Conservation (phyloP, 2,888 invertebrate genomes). For the Melinaea marsaeus region DNA sequence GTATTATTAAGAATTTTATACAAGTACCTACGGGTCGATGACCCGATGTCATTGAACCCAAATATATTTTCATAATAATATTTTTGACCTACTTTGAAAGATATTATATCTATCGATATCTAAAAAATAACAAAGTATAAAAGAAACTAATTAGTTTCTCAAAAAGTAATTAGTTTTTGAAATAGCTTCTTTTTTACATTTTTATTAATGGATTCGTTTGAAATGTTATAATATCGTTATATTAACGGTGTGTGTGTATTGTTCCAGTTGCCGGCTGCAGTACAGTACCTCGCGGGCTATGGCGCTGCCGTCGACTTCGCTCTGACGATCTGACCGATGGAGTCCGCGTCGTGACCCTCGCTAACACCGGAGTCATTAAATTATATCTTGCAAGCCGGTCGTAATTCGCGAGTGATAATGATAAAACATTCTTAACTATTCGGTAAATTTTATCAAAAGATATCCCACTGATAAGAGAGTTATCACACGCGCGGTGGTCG, state of each 20-base stretch:
- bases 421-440: constrained; percentile 45
- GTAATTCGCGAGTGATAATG: constrained; percentile 42
- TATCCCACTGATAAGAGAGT: constrained; percentile 42
- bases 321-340: constrained; percentile 35
- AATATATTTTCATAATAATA: constrained; percentile 24
- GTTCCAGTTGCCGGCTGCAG: constrained; percentile 69
- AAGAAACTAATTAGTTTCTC: no score
- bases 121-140: no score
- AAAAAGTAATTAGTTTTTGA: no score
- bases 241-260: constrained; percentile 37
- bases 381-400: constrained; percentile 32
- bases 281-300: constrained; percentile 65
- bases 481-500: constrained; percentile 31
- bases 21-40: constrained; percentile 28
- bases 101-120: no score
- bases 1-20: constrained; percentile 22
- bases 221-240: constrained; percentile 11
- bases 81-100: constrained; percentile 1
- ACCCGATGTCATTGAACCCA: constrained; percentile 30
- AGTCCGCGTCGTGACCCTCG: constrained; percentile 43
- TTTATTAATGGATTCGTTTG: neutral
- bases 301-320: constrained; percentile 67
- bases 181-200: neutral
- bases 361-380: constrained; percentile 28
- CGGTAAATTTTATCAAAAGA: constrained; percentile 54